phyloP scores from a whole-genome alignment of 2,113 vertebrate genomes.

The Eretmochelys imbricata region DNA sequence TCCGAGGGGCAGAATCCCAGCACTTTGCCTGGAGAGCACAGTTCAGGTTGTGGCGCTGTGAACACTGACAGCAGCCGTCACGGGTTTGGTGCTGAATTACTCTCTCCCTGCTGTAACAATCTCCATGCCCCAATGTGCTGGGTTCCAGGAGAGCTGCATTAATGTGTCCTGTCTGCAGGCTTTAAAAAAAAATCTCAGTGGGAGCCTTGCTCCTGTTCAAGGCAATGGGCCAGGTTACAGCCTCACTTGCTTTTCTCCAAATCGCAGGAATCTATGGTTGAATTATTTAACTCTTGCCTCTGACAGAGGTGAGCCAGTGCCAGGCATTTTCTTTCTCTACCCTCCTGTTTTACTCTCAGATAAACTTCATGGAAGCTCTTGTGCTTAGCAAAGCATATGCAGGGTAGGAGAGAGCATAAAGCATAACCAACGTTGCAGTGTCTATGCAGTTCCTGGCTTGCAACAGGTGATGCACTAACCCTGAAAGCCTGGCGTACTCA shows the following conservation, averaged over 20 bases:
- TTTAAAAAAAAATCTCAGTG: neutral
- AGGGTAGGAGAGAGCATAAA: constrained; percentile 2
- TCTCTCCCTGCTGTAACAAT: neutral
- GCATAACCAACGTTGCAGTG: neutral
- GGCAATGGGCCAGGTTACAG: neutral
- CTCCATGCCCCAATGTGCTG: fast-evolving
- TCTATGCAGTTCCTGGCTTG: neutral
- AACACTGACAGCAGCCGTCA: neutral
- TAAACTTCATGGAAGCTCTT: constrained; percentile 17
- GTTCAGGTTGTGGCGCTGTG: neutral
- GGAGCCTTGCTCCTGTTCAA: neutral
- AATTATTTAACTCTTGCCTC: constrained; percentile 17
- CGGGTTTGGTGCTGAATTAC: constrained; percentile 1
- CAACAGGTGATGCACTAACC: neutral
- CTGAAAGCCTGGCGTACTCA: neutral
- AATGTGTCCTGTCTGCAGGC: neutral
- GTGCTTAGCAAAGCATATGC: neutral
- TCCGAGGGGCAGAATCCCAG: neutral
- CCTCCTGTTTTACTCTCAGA: neutral
- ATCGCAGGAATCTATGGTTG: neutral
- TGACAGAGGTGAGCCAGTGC: neutral
- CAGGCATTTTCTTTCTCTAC: neutral
- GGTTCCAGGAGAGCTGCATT: constrained; percentile 9
- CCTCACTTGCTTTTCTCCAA: neutral
- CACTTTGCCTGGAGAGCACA: neutral